A percentile compares a stretch with the other conserved stretches of the same genome.
phyloP scores from a whole-genome alignment of 1,140 invertebrate species.

The Bombus polaris region DNA sequence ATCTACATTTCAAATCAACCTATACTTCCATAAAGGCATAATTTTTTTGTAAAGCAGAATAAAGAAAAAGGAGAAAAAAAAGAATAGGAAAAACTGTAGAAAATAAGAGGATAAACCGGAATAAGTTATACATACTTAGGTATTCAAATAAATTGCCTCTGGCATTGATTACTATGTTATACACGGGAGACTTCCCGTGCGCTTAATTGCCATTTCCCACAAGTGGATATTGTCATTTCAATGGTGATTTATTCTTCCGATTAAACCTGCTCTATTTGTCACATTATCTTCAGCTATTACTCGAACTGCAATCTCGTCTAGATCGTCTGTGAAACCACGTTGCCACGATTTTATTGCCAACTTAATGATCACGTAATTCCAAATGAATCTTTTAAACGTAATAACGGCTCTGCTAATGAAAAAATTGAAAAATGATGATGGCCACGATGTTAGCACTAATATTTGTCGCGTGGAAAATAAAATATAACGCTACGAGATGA shows the following conservation, averaged over 20 bases:
- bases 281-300: constrained; percentile 2
- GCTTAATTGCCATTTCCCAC: constrained; percentile 40
- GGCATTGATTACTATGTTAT: constrained; percentile 16
- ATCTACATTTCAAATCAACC: too few species aligned
- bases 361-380: background rate
- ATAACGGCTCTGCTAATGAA: too few species aligned
- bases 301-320: background rate
- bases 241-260: constrained; percentile 32
- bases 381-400: background rate
- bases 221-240: constrained; percentile 37
- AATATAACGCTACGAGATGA: background rate
- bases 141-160: constrained; percentile 24
- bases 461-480: background rate
- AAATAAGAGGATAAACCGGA: background rate
- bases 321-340: background rate
- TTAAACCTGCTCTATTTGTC: constrained; percentile 25
- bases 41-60: too few species aligned
- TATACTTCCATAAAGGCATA: background rate
- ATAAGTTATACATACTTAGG: background rate
- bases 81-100: background rate
- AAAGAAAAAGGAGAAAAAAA: too few species aligned
- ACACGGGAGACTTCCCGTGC: constrained; percentile 25
- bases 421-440: background rate
- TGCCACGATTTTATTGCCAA: background rate
- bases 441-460: background rate